Evolutionary conservation across 2,797 vertebrate genomes (phyloP), one percentile per base, ranked within the genome.

Genomic region (Crypturellus tataupa): DNA sequence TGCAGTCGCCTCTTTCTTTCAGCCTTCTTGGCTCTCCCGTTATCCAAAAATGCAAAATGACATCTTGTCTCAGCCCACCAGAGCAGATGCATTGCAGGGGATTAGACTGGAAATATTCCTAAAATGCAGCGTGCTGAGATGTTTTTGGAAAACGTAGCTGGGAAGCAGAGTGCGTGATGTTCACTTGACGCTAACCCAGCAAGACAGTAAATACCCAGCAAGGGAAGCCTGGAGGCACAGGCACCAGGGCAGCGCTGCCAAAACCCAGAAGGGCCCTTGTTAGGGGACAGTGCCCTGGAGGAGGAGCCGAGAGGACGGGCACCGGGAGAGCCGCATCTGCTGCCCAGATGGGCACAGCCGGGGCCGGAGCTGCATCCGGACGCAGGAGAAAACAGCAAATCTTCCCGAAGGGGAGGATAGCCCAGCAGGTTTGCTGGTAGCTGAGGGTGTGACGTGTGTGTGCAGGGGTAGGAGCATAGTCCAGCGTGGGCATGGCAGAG

Each of bases 31-130:
- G 95, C 91, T 96, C 84, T 59, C 64, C 78, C 23, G 91, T 88
- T 93, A 95, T 87, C 94, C 94, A 94, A 94, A 97, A 97, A 92
- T 88, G 87, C 90, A 95, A 91, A 93, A 94, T 80, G 89, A 94
- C 94, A 95, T 96, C 95, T 97, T 94, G 95, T 90, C 56, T 96
- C 92, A 95, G 80, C 96, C 96, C 94, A 95, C 95, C 64, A 89
- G 93, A 94, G 92, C 95, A 96, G 95, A 95, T 95, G 92, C 93
- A 75, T 82, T 25, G 84, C 72, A 95, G 64, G 68, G 89, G 70
- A 95, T 94, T 78, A 91, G 88, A 31, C 92, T 97, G 95, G 95
- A 94, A 83, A 62, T 89, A 63, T 94, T 93, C 84, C 79, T 93
- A 56, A 94, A 94, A 64, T 92, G 96, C 95, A 89, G 76, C 4